Evolutionary conservation across 2,797 vertebrate species (phyloP).

Genomic region (Nannoperca australis): DNA sequence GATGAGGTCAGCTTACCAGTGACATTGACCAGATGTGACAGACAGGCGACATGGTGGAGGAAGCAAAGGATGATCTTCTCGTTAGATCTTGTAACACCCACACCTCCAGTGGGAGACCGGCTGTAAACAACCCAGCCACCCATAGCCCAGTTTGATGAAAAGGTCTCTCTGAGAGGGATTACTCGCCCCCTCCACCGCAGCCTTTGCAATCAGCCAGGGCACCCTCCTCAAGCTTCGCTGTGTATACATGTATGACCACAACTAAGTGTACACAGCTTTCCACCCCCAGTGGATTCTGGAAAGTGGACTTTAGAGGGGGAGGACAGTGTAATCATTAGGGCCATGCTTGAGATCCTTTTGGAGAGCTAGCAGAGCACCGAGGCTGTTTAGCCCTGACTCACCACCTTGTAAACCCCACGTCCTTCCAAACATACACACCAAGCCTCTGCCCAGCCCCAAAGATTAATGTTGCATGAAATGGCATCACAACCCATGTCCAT

Average conservation of each 20-base stretch:
- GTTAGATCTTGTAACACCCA: slow-evolving; percentile 62
- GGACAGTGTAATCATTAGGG: slow-evolving; percentile 71
- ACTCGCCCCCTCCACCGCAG: slow-evolving; percentile 55
- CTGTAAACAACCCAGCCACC: slow-evolving; percentile 71
- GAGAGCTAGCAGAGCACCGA: slow-evolving; percentile 64
- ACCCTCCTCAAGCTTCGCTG: slow-evolving; percentile 51
- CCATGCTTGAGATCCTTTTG: slow-evolving; percentile 75
- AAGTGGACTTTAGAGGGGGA: slow-evolving; percentile 59
- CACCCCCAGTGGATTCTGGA: slow-evolving; percentile 53
- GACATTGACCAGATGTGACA: slow-evolving; percentile 65
- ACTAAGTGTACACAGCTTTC: slow-evolving; percentile 63
- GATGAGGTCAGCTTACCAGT: slow-evolving; percentile 27
- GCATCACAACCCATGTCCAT: slow-evolving; percentile 63
- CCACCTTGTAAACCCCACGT: slow-evolving; percentile 32
- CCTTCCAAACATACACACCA: slow-evolving; percentile 52
- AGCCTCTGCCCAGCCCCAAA: slow-evolving; percentile 39
- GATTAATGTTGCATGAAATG: slow-evolving; percentile 84
- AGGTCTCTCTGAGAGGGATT: slow-evolving; percentile 69
- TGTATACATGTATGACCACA: slow-evolving; percentile 73
- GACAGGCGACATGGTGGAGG: slow-evolving; percentile 15
- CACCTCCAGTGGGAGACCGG: slow-evolving; percentile 52
- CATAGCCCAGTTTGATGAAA: slow-evolving; percentile 78
- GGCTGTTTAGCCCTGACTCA: slow-evolving; percentile 74
- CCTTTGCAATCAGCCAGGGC: slow-evolving; percentile 63
- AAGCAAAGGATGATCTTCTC: slow-evolving; percentile 47